A percentile compares a stretch with the other conserved stretches of the same genome.
These are phyloP conservation scores for Anableps anableps DNA, from an alignment of 2,797 vertebrate genomes.

Conservation along the genomic window DNA sequence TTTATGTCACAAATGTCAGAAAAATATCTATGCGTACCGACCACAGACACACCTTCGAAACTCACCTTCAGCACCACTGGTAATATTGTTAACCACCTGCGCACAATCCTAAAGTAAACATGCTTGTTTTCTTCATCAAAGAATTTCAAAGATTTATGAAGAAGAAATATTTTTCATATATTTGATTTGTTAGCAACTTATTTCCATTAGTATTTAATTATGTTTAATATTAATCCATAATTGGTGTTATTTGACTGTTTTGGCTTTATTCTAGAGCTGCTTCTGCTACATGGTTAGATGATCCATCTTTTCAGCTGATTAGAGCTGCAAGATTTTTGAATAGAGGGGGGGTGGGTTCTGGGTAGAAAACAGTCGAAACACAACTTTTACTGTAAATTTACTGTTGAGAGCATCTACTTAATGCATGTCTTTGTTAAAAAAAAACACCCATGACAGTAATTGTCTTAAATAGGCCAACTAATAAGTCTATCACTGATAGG, in stretches of 20 bases:
- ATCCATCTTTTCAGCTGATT: background rate
- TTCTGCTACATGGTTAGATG: background rate
- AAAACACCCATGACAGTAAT: constrained; percentile 11
- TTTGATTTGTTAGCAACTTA: background rate
- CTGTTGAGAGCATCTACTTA: constrained; percentile 18
- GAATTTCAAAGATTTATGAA: no score
- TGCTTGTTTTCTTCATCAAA: no score
- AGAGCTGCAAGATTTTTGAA: background rate
- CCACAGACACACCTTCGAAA: no score
- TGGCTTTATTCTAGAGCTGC: background rate
- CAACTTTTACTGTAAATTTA: background rate
- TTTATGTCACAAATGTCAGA: no score
- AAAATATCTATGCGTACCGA: no score
- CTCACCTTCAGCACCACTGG: no score
- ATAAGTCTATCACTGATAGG: constrained; percentile 50
- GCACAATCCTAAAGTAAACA: no score
- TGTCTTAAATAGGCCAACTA: constrained; percentile 32
- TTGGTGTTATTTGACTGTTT: background rate
- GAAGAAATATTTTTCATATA: background rate
- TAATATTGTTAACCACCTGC: no score
- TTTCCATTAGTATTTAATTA: background rate
- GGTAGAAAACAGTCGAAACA: constrained; percentile 4
- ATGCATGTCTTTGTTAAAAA: constrained; percentile 50
- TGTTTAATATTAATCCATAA: background rate
- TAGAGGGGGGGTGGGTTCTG: background rate